Percentiles rank a stretch among this genome's conserved stretches.
Evolutionary conservation across 1,140 invertebrate species (phyloP).

Genomic region (Halotydeus destructor): DNA sequence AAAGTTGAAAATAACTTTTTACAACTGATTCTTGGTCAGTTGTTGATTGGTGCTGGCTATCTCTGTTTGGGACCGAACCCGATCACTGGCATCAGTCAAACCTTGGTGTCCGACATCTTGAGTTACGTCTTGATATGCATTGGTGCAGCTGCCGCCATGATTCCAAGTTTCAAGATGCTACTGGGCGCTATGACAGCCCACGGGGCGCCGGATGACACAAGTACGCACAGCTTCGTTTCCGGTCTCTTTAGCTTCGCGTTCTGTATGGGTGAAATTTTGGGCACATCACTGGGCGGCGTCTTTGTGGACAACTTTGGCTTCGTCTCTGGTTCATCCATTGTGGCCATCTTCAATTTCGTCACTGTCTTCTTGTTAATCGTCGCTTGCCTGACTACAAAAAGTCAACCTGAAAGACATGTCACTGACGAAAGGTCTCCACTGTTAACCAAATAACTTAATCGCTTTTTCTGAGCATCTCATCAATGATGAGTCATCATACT

Average conservation of each 20-base stretch:
- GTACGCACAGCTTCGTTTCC: conserved; percentile 44
- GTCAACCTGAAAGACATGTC: too few species aligned
- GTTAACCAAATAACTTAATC: too few species aligned
- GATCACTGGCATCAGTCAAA: conserved; percentile 33
- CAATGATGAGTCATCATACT: too few species aligned
- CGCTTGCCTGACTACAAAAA: too few species aligned
- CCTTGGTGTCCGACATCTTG: conserved; percentile 40
- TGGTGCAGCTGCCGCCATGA: conserved; percentile 40
- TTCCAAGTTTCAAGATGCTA: too few species aligned
- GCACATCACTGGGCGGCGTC: conserved; percentile 41
- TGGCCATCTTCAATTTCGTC: conserved; percentile 36
- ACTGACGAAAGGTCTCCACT: too few species aligned
- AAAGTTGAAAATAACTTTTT: conserved; percentile 25
- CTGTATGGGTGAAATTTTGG: conserved; percentile 46
- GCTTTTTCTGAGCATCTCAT: too few species aligned
- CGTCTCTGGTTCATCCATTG: conserved; percentile 38
- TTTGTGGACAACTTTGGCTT: conserved; percentile 42
- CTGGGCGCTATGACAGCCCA: too few species aligned
- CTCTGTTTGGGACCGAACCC: conserved; percentile 44
- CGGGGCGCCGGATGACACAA: conserved; percentile 38
- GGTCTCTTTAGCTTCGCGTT: conserved; percentile 50
- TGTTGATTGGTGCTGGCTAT: conserved; percentile 35
- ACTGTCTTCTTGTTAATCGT: conserved; percentile 27
- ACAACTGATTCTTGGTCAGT: conserved; percentile 43
- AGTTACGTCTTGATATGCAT: conserved; percentile 40